phyloP scores from a whole-genome alignment of 2,888 invertebrate species.

The Tineola bisselliella region DNA sequence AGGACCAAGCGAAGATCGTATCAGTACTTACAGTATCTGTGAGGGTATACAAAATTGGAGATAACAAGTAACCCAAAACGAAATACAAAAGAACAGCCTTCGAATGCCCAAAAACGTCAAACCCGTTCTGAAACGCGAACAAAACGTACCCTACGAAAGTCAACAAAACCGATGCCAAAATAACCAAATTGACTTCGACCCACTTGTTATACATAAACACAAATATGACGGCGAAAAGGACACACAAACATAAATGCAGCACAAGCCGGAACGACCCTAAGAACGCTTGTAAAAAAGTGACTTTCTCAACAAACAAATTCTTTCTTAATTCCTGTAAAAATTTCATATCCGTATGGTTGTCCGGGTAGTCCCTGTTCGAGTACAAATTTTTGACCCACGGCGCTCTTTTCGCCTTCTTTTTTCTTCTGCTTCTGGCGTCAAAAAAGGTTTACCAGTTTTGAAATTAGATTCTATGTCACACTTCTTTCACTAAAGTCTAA shows the following conservation, averaged over 20 bases:
- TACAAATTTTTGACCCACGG: conserved; percentile 91
- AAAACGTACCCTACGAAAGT: conserved; percentile 72
- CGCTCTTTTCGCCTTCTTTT: conserved; percentile 41
- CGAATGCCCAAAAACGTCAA: conserved; percentile 65
- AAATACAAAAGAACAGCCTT: conserved; percentile 85
- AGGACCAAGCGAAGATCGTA: conserved; percentile 94
- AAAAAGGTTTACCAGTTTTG: no score
- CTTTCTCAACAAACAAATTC: conserved; percentile 82
- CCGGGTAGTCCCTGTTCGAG: conserved; percentile 85
- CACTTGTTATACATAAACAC: conserved; percentile 77
- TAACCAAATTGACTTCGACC: conserved; percentile 71
- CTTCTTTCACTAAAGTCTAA: no score
- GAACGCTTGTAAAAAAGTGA: conserved; percentile 67
- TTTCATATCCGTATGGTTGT: conserved; percentile 90
- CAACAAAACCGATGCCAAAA: conserved; percentile 63
- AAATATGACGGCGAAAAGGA: conserved; percentile 77
- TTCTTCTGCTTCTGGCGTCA: conserved; percentile 49
- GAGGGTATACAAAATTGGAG: conserved; percentile 91
- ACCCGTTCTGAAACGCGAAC: conserved; percentile 52
- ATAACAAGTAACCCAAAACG: conserved; percentile 86
- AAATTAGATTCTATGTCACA: no score
- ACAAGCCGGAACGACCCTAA: conserved; percentile 81
- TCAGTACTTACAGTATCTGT: conserved; percentile 98
- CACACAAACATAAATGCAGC: conserved; percentile 81
- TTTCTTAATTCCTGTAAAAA: conserved; percentile 87